Evolutionary conservation across 2,113 vertebrate genomes (phyloP), one percentile per base, ranked within the genome.

Genomic region (Cyanoramphus novaezelandiae): DNA sequence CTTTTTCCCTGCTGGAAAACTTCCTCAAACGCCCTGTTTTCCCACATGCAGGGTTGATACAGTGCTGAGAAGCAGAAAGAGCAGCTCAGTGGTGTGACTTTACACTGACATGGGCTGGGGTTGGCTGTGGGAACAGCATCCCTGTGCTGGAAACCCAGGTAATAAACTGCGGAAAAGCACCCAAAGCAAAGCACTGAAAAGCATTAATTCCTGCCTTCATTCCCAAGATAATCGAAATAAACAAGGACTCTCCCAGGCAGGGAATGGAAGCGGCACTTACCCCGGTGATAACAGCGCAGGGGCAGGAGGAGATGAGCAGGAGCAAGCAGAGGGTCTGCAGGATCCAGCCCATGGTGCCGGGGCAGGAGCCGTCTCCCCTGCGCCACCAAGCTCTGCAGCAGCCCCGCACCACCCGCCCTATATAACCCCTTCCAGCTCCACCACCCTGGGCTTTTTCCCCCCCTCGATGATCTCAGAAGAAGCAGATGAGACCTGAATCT

Each of bases 231-330:
- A 39, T 10, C 4, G 7, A 9, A 21, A 17, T 5, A 10, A 35
- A 21, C 3, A 24, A 17, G 3, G 4, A 4, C 27, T 4, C 17
- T 7, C 13, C 35, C 29, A 5, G 29, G 10, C 0, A 31, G 59
- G 31, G 68, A 46, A 1, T 2, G 20, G 33, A 9, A 5, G 4
- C 1, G 2, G 62, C 24, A 92, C 98, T 98, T 82, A 98, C 97
- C 97, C 98, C 98, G 0, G 98, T 97, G 93, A 98, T 98, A 91
- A 98, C 87, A 0, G 98, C 97, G 28, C 97, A 77, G 49, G 97
- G 91, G 2, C 95, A 96, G 62, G 55, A 49, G 7, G 75, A 75
- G 86, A 95, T 5, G 28, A 98, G 91, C 41, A 98, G 96, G 20
- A 98, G 46, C n/a, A 97, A 3, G 52, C 96, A 14, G 10, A 93